These are phyloP conservation scores for Drosophila punjabiensis DNA, from an alignment of 1,140 invertebrate species.

Conservation along the genomic window DNA sequence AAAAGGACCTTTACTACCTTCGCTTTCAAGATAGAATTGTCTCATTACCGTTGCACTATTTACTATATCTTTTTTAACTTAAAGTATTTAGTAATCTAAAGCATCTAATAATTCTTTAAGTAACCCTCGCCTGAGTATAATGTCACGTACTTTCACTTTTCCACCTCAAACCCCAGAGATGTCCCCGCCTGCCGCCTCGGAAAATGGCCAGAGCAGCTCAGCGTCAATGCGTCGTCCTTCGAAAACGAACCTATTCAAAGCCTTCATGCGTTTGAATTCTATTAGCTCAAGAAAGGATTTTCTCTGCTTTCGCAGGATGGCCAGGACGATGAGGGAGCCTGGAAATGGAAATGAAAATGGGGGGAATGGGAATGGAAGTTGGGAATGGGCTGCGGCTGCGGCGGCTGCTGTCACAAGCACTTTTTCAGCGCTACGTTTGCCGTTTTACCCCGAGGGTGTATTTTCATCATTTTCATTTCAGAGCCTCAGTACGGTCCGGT, in stretches of 20 bases:
- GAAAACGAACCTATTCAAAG: conserved; percentile 81
- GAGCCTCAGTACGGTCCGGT: conserved; percentile 27
- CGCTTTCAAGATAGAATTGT: too few relatives aligned
- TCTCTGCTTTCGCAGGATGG: conserved; percentile 35
- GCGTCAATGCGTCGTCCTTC: conserved; percentile 67
- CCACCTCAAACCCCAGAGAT: conserved; percentile 14
- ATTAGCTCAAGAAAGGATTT: conserved; percentile 81
- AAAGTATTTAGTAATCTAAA: background rate
- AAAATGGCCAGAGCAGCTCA: conserved; percentile 53
- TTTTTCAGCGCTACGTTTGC: conserved; percentile 73
- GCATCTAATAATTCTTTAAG: background rate
- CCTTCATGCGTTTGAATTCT: conserved; percentile 83
- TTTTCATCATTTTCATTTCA: conserved; percentile 78
- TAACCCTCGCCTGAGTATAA: conserved; percentile 63
- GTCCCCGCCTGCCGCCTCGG: background rate
- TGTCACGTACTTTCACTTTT: conserved; percentile 83
- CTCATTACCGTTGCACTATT: too few relatives aligned
- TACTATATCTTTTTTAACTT: background rate
- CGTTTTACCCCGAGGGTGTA: conserved; percentile 75
- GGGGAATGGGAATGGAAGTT: background rate
- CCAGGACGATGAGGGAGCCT: background rate
- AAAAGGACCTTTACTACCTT: background rate
- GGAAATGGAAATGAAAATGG: background rate
- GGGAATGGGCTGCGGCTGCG: background rate
- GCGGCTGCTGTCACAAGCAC: conserved; percentile 77